phyloP scores from a whole-genome alignment of 2,888 invertebrate genomes.

The Noctua pronuba region DNA sequence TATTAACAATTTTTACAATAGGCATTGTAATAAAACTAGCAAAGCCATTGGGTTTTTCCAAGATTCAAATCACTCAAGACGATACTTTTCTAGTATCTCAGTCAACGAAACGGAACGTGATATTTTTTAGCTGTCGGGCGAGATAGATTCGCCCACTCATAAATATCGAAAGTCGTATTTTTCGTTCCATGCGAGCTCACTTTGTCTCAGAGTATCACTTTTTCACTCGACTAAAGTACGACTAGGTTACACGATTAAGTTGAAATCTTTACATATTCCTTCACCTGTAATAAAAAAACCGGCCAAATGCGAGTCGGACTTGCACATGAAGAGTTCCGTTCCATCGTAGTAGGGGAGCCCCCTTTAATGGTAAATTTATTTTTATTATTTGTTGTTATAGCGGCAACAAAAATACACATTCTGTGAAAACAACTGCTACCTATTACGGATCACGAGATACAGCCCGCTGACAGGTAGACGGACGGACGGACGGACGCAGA shows the following conservation, averaged over 20 bases:
- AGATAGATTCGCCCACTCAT: background rate
- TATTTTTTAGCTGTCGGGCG: background rate
- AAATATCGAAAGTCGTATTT: too few relatives aligned
- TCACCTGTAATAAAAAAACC: background rate
- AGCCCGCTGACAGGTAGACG: too few relatives aligned
- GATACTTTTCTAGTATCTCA: background rate
- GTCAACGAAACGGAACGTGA: background rate
- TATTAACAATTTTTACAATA: background rate
- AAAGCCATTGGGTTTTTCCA: background rate
- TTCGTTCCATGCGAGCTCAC: background rate
- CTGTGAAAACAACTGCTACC: too few relatives aligned
- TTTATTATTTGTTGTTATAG: too few relatives aligned
- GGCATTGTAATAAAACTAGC: background rate
- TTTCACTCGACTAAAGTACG: background rate
- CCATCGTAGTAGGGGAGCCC: too few relatives aligned
- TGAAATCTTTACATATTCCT: background rate
- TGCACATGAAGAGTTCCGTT: too few relatives aligned
- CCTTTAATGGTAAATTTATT: too few relatives aligned
- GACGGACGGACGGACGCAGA: too few relatives aligned
- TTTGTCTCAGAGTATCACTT: too few relatives aligned
- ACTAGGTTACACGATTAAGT: background rate
- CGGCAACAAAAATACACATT: too few relatives aligned
- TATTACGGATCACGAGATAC: too few relatives aligned
- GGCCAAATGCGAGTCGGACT: too few relatives aligned
- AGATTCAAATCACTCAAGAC: background rate